These are phyloP conservation scores for Melospiza melodia DNA, from an alignment of 2,113 vertebrate genomes.

Conservation along the genomic window DNA sequence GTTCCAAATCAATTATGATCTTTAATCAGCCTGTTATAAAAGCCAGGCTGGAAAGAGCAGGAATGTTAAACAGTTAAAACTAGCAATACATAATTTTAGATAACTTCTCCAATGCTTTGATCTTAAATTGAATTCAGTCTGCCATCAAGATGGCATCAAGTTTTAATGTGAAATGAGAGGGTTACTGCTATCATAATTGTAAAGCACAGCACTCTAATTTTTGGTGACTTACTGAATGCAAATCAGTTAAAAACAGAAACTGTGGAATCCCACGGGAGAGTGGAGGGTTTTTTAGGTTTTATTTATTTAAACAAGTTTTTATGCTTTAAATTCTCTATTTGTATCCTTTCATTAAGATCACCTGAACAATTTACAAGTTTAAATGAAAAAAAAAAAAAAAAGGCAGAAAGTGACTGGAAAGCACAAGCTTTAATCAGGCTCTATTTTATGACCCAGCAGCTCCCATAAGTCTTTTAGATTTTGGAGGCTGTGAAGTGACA, in stretches of 20 bases:
- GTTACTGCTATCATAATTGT: background rate
- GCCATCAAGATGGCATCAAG: constrained; percentile 29
- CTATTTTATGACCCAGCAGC: constrained; percentile 2
- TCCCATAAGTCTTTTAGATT: constrained; percentile 24
- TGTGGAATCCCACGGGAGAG: background rate
- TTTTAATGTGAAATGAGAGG: constrained; percentile 31
- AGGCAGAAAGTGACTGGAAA: background rate
- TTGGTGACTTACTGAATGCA: constrained; percentile 6
- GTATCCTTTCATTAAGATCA: background rate
- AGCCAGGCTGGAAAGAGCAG: background rate
- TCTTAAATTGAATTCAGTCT: constrained; percentile 52
- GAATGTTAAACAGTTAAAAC: constrained; percentile 13
- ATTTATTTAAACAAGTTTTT: background rate
- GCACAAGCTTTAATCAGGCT: constrained; percentile 14
- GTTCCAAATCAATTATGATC: constrained; percentile 12
- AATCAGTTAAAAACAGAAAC: background rate
- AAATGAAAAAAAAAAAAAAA: background rate
- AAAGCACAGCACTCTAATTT: background rate
- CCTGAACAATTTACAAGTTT: background rate
- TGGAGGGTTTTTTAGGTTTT: background rate
- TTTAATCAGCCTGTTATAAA: background rate
- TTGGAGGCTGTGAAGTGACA: constrained; percentile 56
- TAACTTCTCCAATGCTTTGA: constrained; percentile 43
- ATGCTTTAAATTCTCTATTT: background rate
- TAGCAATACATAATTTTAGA: constrained; percentile 25